These are phyloP conservation scores for Synanthedon myopaeformis DNA, from an alignment of 2,888 invertebrate species.

Conservation along the genomic window DNA sequence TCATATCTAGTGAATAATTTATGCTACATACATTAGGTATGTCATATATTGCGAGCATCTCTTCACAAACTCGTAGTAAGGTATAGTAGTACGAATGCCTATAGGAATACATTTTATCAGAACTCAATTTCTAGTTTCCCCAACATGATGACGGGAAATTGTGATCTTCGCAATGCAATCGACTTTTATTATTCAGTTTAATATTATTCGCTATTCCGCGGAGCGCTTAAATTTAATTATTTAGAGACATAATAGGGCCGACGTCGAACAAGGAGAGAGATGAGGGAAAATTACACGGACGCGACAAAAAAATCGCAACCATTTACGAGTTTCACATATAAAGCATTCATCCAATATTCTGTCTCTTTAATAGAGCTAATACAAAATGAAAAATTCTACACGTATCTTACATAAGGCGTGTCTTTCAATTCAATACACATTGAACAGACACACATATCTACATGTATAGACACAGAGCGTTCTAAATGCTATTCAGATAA, in stretches of 20 bases:
- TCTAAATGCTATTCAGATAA: slow-evolving; percentile 67
- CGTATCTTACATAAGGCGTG: background rate
- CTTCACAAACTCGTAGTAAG: too few relatives aligned
- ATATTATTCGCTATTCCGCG: slow-evolving; percentile 57
- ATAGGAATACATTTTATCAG: background rate
- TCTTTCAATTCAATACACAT: slow-evolving; percentile 17
- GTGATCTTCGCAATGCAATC: slow-evolving; percentile 63
- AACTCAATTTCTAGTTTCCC: slow-evolving; percentile 8
- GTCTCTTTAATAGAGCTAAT: background rate
- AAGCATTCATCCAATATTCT: background rate
- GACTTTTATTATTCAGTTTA: slow-evolving; percentile 34
- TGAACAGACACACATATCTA: slow-evolving; percentile 18
- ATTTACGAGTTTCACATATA: background rate
- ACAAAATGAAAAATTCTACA: background rate
- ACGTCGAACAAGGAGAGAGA: slow-evolving; percentile 14
- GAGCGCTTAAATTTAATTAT: slow-evolving; percentile 65
- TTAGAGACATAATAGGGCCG: slow-evolving; percentile 53
- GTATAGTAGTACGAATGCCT: too few relatives aligned
- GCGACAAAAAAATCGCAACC: background rate
- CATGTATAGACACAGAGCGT: slow-evolving; percentile 43
- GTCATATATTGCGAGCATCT: too few relatives aligned
- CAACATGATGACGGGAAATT: slow-evolving; percentile 31
- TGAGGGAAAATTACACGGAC: background rate
- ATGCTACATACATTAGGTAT: too few relatives aligned
- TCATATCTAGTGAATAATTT: too few relatives aligned